phyloP scores from a whole-genome alignment of 2,888 invertebrate genomes.

The Pollenia griseotomentosa region DNA sequence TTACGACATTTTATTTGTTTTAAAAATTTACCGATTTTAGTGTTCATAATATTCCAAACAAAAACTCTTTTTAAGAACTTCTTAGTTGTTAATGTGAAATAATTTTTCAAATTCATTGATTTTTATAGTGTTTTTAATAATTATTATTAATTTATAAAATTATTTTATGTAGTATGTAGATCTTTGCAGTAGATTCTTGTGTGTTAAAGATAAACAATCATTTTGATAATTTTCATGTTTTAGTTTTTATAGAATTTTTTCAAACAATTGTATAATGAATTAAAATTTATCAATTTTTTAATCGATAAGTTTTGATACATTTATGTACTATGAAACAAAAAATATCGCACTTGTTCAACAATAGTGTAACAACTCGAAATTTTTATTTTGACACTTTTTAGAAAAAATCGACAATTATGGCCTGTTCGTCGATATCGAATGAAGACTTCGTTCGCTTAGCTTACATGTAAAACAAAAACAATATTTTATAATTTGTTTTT shows the following conservation, averaged over 20 bases:
- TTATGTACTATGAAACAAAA: too few relatives aligned
- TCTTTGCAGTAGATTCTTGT: constrained; percentile 6
- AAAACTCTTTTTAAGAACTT: constrained; percentile 8
- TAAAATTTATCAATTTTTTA: constrained; percentile 16
- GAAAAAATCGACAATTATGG: too few relatives aligned
- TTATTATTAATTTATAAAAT: constrained; percentile 21
- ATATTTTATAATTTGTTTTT: too few relatives aligned
- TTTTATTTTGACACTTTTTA: too few relatives aligned
- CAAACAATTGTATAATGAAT: constrained; percentile 31
- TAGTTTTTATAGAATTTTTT: neutral
- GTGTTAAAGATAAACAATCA: constrained; percentile 38
- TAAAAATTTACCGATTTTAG: constrained; percentile 15
- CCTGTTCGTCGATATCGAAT: too few relatives aligned
- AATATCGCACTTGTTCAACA: too few relatives aligned
- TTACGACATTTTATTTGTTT: too few relatives aligned
- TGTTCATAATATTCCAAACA: constrained; percentile 28
- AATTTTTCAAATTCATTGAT: neutral
- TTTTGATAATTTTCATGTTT: constrained; percentile 9
- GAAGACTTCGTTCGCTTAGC: too few relatives aligned
- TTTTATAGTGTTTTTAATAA: constrained; percentile 44
- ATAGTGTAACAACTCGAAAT: too few relatives aligned
- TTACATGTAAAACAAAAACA: too few relatives aligned
- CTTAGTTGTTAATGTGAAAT: neutral
- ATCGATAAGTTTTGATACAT: too few relatives aligned
- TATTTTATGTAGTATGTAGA: neutral